Evolutionary conservation across 2,797 vertebrate genomes (phyloP), one percentile per base, ranked within the genome.

Genomic region (Malacoctenus gilli): DNA sequence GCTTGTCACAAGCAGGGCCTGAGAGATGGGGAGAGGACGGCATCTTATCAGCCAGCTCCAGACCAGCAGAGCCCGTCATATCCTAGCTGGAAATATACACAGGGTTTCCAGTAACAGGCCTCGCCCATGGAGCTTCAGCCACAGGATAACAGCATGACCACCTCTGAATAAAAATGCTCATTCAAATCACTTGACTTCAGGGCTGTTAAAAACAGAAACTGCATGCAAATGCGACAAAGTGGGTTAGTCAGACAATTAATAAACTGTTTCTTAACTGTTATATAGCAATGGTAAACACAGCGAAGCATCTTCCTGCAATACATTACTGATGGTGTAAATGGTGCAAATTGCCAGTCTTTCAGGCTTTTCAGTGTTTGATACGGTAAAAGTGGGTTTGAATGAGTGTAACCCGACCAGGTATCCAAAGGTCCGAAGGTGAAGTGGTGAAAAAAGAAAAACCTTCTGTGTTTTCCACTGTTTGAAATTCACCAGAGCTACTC

Each of bases 41-140:
- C 93, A 93, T 94, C 95, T 98, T 98, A 97, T 97, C 95, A 92
- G 94, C 83, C 57, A 72, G 87, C 89, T 90, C 86, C 95, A 98
- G 94, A 92, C 91, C 89, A 88, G 87, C 89, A 89, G 89, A 89
- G 90, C 77, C 83, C 75, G 90, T 93, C 93, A 90, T 93, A 93
- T 92, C 89, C 89, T 84, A 82, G 89, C 75, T 91, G 90, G 89
- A 93, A 94, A 91, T 91, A 84, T 49, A 59, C 87, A 79, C 85
- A 89, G 82, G 79, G 86, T 83, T 93, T 93, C 89, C 91, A 93
- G 92, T 89, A 89, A 89, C 80, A 89, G 88, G 90, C 94, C 93
- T 94, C 89, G 65, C 92, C 94, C 94, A 89, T 83, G 49, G 30
- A 84, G 80, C 79, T 83, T 84, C 42, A 68, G 72, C 74, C 77